phyloP scores from a whole-genome alignment of 2,797 vertebrate species.

The Oreochromis grahami region DNA sequence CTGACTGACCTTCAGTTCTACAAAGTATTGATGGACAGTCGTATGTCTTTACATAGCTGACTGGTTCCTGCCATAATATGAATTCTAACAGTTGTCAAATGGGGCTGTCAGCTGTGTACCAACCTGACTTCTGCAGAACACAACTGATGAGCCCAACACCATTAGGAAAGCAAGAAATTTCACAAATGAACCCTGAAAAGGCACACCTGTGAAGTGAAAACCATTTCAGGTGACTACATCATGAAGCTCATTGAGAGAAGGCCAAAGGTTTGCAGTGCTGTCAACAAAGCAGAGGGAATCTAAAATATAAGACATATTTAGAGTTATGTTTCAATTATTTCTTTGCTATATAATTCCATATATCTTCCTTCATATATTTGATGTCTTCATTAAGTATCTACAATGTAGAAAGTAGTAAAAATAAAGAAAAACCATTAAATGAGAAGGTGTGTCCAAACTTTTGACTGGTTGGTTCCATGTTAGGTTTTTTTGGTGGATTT shows the following conservation, averaged over 20 bases:
- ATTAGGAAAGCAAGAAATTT: neutral
- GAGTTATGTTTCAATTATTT: neutral
- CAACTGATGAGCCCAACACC: neutral
- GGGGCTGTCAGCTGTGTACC: neutral
- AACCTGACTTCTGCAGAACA: neutral
- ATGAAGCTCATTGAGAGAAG: neutral
- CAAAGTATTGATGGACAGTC: neutral
- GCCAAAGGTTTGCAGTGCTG: neutral
- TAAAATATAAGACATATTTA: neutral
- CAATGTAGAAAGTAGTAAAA: neutral
- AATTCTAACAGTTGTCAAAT: neutral
- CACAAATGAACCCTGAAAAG: neutral
- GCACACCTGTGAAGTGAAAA: neutral
- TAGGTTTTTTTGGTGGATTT: neutral
- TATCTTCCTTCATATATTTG: neutral
- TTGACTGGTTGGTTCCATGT: neutral
- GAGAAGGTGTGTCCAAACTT: neutral
- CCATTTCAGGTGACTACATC: neutral
- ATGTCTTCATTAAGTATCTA: neutral
- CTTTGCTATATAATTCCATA: neutral
- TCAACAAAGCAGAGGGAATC: neutral
- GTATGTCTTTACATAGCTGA: accelerated
- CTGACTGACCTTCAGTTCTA: neutral
- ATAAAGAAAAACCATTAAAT: neutral
- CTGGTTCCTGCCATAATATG: neutral